Percentiles rank a stretch among this genome's conserved stretches.
Conservation (phyloP, 2,888 invertebrate species). For the Stenolophus ochropezus region DNA sequence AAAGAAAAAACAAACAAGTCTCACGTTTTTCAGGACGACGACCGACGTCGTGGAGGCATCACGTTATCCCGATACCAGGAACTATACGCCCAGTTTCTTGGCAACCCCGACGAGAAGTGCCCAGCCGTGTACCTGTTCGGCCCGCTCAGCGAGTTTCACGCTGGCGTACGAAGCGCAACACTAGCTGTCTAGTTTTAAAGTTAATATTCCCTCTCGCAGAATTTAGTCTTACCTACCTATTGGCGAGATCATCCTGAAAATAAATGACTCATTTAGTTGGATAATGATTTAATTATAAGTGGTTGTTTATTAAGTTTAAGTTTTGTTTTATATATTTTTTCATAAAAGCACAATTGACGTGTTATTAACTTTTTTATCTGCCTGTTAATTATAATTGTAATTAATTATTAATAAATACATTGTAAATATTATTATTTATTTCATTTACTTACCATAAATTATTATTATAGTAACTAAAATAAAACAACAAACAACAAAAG, state of each 20-base stretch:
- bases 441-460: background rate
- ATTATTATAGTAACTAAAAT: no score
- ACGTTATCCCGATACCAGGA: conserved; percentile 88
- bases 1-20: background rate
- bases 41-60: conserved; percentile 85
- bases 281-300: conserved; percentile 27
- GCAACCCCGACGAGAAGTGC: conserved; percentile 83
- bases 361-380: conserved; percentile 53
- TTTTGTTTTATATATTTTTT: conserved; percentile 55
- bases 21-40: conserved; percentile 81
- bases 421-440: conserved; percentile 30
- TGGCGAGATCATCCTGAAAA: conserved; percentile 23
- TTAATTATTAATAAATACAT: conserved; percentile 48
- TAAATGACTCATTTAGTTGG: conserved; percentile 33
- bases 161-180: conserved; percentile 13
- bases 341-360: conserved; percentile 56
- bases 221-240: conserved; percentile 18
- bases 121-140: conserved; percentile 87
- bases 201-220: conserved; percentile 6
- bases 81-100: conserved; percentile 87
- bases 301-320: conserved; percentile 43
- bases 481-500: background rate
- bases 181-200: background rate
- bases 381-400: conserved; percentile 46
- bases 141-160: conserved; percentile 77